Conservation (phyloP, 1,140 invertebrate species). For the Diorhabda elongata region DNA sequence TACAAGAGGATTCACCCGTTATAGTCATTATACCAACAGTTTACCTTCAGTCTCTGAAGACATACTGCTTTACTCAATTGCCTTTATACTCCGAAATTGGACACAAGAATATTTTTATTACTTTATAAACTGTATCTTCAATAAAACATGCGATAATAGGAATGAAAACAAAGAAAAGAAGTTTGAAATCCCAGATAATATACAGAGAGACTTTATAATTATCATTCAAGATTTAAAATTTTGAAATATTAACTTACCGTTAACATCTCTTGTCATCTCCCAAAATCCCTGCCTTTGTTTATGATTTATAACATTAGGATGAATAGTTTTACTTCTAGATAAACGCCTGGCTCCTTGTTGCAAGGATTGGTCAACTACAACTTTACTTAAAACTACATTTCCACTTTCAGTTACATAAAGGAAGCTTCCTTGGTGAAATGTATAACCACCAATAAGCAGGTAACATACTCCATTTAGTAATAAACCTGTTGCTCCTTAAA, state of each 20-base stretch:
- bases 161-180: too few species aligned
- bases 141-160: too few species aligned
- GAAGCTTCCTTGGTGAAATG: constrained; percentile 71
- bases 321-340: constrained; percentile 44
- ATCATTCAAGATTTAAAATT: too few species aligned
- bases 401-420: constrained; percentile 62
- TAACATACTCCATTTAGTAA: constrained; percentile 68
- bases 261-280: constrained; percentile 61
- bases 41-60: too few species aligned
- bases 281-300: constrained; percentile 49
- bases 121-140: too few species aligned
- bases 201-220: too few species aligned
- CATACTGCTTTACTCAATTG: too few species aligned
- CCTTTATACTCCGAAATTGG: too few species aligned
- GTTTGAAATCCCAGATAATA: too few species aligned
- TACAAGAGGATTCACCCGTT: too few species aligned
- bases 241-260: constrained; percentile 42
- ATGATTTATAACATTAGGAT: constrained; percentile 41
- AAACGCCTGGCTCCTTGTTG: constrained; percentile 50
- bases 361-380: constrained; percentile 50
- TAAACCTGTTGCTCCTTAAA: constrained; percentile 52
- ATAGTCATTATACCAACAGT: too few species aligned
- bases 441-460: constrained; percentile 73
- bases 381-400: constrained; percentile 59
- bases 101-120: too few species aligned